phyloP scores from a whole-genome alignment of 2,888 invertebrate genomes.

The Bombyx huttoni region DNA sequence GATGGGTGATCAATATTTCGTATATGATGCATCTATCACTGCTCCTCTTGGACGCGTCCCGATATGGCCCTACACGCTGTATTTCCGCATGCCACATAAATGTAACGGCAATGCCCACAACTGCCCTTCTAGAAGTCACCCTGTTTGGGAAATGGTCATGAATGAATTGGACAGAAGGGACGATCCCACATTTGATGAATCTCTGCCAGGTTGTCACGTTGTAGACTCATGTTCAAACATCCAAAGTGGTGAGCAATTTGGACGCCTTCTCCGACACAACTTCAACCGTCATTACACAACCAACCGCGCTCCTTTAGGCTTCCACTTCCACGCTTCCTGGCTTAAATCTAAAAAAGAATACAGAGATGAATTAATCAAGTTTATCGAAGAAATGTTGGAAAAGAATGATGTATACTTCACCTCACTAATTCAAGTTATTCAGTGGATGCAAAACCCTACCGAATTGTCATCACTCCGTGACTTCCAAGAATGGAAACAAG shows the following conservation, averaged over 20 bases:
- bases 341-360: slow-evolving; percentile 94
- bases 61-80: slow-evolving; percentile 97
- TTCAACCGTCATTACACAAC: slow-evolving; percentile 94
- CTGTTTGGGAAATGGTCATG: slow-evolving; percentile 98
- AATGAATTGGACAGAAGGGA: slow-evolving; percentile 94
- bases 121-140: slow-evolving; percentile 91
- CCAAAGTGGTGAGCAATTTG: slow-evolving; percentile 92
- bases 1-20: slow-evolving; percentile 96
- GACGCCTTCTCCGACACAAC: slow-evolving; percentile 90
- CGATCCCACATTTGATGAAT: slow-evolving; percentile 94
- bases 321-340: slow-evolving; percentile 96
- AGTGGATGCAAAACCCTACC: slow-evolving; percentile 97
- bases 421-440: slow-evolving; percentile 91
- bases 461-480: slow-evolving; percentile 88
- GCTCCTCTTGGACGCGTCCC: slow-evolving; percentile 91
- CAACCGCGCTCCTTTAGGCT: slow-evolving; percentile 93
- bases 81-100: slow-evolving; percentile 96
- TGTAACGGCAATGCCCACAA: slow-evolving; percentile 95
- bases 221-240: slow-evolving; percentile 95
- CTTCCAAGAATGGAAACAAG: slow-evolving; percentile 94
- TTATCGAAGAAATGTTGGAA: slow-evolving; percentile 92
- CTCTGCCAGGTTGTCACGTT: slow-evolving; percentile 94
- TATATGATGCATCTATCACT: slow-evolving; percentile 95
- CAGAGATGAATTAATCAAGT: slow-evolving; percentile 90
- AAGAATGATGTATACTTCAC: slow-evolving; percentile 94